phyloP scores from a whole-genome alignment of 2,797 vertebrate species.

The Poliocrania exsul region DNA sequence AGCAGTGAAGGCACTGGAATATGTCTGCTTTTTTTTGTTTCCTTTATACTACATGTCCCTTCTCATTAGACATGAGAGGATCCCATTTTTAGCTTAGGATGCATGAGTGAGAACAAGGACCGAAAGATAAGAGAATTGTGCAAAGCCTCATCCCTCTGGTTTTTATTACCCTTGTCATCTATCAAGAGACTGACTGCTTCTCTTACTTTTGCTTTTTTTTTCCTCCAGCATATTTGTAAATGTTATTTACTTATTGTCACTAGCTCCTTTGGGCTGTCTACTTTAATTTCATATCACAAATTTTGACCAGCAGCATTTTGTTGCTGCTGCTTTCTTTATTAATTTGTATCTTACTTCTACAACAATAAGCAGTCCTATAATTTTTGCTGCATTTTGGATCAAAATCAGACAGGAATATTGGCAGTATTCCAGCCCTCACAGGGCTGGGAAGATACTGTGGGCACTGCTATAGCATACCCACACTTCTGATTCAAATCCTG shows the following conservation, averaged over 20 bases:
- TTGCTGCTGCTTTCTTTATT: conserved; percentile 52
- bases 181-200: conserved; percentile 26
- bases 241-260: conserved; percentile 64
- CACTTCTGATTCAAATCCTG: neutral
- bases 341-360: conserved; percentile 42
- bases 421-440: neutral
- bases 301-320: conserved; percentile 56
- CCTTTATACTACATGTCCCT: neutral
- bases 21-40: conserved; percentile 1
- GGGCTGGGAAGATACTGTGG: neutral
- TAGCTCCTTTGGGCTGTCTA: conserved; percentile 51
- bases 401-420: neutral
- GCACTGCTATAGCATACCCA: neutral
- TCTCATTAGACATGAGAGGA: conserved; percentile 37
- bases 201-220: neutral
- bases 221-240: conserved; percentile 56
- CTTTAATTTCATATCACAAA: conserved; percentile 59
- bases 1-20: neutral
- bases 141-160: conserved; percentile 16
- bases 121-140: conserved; percentile 46
- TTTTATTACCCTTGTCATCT: conserved; percentile 62
- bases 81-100: conserved; percentile 27
- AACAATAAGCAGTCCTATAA: neutral
- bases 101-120: conserved; percentile 45
- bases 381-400: neutral